These are phyloP conservation scores for Poliocrania exsul DNA, from an alignment of 2,797 vertebrate genomes.

Conservation along the genomic window DNA sequence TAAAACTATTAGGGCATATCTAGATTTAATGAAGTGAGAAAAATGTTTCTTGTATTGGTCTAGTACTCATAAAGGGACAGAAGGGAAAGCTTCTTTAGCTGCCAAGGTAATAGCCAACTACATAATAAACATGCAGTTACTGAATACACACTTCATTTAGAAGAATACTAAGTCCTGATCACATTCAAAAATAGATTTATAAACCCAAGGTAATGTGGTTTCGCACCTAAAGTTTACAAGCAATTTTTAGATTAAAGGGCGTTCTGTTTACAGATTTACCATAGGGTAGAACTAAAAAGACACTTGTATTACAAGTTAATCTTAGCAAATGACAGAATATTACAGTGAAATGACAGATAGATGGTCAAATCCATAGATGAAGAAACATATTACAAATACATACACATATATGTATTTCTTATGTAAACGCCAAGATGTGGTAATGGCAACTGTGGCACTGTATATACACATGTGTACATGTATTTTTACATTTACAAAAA, in stretches of 20 bases:
- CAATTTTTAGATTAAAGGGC: background rate
- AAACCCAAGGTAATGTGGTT: background rate
- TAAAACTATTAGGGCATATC: background rate
- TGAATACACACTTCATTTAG: background rate
- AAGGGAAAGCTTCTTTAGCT: background rate
- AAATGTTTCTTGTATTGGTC: background rate
- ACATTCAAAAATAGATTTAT: background rate
- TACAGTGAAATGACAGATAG: background rate
- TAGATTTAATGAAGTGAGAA: constrained; percentile 24
- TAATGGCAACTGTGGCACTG: background rate
- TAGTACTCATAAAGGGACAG: constrained; percentile 3
- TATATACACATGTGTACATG: rapidly evolving
- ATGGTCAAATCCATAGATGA: background rate
- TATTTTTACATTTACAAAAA: background rate
- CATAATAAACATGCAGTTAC: background rate
- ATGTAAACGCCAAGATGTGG: background rate
- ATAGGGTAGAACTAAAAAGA: background rate
- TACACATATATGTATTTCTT: background rate
- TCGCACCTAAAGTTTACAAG: background rate
- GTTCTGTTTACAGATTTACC: background rate
- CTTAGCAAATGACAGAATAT: background rate
- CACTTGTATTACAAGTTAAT: background rate
- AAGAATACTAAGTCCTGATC: background rate
- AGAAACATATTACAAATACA: background rate
- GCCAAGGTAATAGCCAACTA: background rate